phyloP scores from a whole-genome alignment of 2,113 vertebrate species.

The Ictidomys tridecemlineatus region DNA sequence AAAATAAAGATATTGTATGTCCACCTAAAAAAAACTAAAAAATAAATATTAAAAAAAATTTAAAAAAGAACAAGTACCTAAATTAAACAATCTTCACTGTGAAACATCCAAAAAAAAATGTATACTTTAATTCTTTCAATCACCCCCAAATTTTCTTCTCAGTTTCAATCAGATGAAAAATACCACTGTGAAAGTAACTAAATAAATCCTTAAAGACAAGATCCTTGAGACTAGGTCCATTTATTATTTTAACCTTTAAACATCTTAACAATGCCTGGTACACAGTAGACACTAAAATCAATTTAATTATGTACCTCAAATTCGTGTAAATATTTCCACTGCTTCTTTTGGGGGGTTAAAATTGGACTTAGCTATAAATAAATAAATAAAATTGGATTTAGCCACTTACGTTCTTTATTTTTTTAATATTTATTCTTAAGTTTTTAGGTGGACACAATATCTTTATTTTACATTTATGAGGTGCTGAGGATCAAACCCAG shows the following conservation, averaged over 20 bases:
- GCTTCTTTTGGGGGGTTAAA: background rate
- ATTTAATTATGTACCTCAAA: constrained; percentile 18
- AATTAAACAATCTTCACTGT: background rate
- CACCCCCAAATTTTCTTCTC: background rate
- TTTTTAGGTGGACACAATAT: too few species aligned
- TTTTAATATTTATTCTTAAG: too few species aligned
- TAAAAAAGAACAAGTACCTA: background rate
- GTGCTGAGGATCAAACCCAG: too few species aligned
- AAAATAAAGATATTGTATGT: too few species aligned
- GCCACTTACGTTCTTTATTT: background rate
- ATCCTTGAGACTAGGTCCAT: background rate
- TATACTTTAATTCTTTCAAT: background rate
- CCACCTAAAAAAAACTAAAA: too few species aligned
- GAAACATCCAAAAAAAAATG: background rate
- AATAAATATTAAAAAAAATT: too few species aligned
- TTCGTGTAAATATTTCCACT: background rate
- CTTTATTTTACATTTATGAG: too few species aligned
- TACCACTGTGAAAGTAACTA: background rate
- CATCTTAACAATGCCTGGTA: background rate
- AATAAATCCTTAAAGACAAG: background rate
- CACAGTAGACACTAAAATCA: background rate
- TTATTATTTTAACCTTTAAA: constrained; percentile 27
- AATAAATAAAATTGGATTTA: background rate
- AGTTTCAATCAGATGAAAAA: background rate
- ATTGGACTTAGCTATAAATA: background rate